Conservation (phyloP, 2,888 invertebrate genomes). For the Mystacides longicornis region DNA sequence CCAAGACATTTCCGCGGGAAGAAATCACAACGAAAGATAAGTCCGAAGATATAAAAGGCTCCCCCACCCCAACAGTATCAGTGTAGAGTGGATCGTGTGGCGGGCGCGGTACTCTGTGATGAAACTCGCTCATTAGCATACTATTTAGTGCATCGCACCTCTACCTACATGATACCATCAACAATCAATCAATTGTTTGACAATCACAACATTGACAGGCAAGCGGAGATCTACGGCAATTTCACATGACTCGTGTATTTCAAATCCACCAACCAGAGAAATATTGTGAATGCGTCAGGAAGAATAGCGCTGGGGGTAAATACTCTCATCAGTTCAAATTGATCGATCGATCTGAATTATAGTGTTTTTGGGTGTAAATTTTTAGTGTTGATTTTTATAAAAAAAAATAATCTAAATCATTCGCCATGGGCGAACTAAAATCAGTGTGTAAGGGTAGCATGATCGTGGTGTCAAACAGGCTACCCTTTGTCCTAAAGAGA, state of each 20-base stretch:
- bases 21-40: neutral
- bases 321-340: slow-evolving; percentile 3
- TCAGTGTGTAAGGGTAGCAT: slow-evolving; percentile 58
- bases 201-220: neutral
- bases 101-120: neutral
- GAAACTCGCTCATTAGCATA: neutral
- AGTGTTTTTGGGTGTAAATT: slow-evolving; percentile 5
- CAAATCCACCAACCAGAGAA: neutral
- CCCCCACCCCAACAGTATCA: slow-evolving; percentile 11
- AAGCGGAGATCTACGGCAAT: neutral
- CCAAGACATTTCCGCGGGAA: slow-evolving; percentile 8
- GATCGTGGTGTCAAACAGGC: slow-evolving; percentile 85
- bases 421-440: slow-evolving; percentile 23
- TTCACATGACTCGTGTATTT: neutral
- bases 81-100: neutral
- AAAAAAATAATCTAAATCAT: neutral
- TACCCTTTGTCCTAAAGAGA: slow-evolving; percentile 78
- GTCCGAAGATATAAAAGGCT: slow-evolving; percentile 11
- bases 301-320: neutral
- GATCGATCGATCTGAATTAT: slow-evolving; percentile 3
- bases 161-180: neutral
- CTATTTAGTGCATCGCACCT: neutral
- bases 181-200: neutral
- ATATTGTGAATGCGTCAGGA: neutral
- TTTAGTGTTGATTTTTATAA: neutral